Conservation (phyloP, 1,140 invertebrate genomes). For the Brachionus rubens region DNA sequence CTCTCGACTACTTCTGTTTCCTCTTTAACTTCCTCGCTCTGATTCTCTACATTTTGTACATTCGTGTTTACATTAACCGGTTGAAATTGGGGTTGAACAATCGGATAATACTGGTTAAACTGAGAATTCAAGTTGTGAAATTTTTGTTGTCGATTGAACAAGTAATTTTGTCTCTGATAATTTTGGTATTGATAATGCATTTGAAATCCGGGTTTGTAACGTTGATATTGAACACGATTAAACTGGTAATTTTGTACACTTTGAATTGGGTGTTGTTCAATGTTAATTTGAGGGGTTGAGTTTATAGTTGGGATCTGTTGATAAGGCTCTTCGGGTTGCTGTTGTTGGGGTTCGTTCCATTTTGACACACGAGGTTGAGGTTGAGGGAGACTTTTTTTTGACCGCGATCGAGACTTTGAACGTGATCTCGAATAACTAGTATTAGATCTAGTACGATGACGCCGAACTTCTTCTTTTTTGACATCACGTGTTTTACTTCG, state of each 20-base stretch:
- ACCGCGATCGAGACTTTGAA: neutral
- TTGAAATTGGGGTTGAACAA: neutral
- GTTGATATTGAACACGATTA: neutral
- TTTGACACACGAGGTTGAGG: neutral
- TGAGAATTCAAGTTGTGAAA: conserved; percentile 34
- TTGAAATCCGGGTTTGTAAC: neutral
- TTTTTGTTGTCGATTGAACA: conserved; percentile 1
- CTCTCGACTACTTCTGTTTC: no score
- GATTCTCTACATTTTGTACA: neutral
- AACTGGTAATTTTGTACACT: neutral
- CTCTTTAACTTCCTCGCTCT: neutral
- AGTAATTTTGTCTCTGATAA: conserved; percentile 3
- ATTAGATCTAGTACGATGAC: no score
- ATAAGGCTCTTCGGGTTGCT: neutral
- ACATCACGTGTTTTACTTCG: no score
- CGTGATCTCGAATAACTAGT: neutral
- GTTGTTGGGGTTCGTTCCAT: neutral
- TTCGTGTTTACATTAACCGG: neutral
- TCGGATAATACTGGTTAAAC: neutral
- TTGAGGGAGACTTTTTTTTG: neutral
- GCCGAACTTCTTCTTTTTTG: no score
- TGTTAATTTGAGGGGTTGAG: neutral
- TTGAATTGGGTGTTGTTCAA: conserved; percentile 1
- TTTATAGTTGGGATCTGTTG: neutral
- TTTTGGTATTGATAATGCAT: conserved; percentile 6